phyloP scores from a whole-genome alignment of 2,888 invertebrate genomes.

The Mesorhabditis belari region DNA sequence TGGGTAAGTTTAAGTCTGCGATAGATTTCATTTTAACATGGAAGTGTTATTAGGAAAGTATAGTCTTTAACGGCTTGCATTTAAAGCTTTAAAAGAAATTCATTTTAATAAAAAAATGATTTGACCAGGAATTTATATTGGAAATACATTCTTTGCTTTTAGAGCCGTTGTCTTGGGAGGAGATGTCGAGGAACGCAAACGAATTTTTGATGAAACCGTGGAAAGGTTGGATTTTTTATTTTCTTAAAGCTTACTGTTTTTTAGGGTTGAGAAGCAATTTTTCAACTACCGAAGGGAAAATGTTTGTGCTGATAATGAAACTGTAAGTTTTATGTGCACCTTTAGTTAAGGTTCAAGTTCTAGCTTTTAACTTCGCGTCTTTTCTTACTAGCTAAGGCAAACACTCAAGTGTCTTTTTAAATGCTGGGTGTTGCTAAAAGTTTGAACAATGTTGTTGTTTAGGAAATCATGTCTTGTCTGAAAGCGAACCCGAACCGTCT shows the following conservation, averaged over 20 bases:
- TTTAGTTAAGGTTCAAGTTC: background rate
- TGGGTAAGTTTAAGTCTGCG: slow-evolving; percentile 8
- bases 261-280: slow-evolving; percentile 40
- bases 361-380: too few species aligned
- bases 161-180: slow-evolving; percentile 2
- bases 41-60: background rate
- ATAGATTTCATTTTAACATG: background rate
- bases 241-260: background rate
- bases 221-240: slow-evolving; percentile 17
- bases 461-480: slow-evolving; percentile 43
- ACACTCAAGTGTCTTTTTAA: too few species aligned
- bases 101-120: too few species aligned
- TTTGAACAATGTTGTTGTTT: slow-evolving; percentile 7
- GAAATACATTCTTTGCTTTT: too few species aligned
- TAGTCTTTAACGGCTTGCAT: too few species aligned
- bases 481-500: slow-evolving; percentile 34
- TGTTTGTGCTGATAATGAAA: slow-evolving; percentile 46
- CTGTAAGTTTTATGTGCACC: slow-evolving; percentile 16
- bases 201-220: slow-evolving; percentile 48
- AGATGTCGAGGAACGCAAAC: slow-evolving; percentile 46
- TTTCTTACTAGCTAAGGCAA: too few species aligned
- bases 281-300: slow-evolving; percentile 47
- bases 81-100: too few species aligned
- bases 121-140: too few species aligned
- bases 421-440: too few species aligned